Evolutionary conservation across 2,113 vertebrate species (phyloP).

Genomic region (Hystrix cristata): DNA sequence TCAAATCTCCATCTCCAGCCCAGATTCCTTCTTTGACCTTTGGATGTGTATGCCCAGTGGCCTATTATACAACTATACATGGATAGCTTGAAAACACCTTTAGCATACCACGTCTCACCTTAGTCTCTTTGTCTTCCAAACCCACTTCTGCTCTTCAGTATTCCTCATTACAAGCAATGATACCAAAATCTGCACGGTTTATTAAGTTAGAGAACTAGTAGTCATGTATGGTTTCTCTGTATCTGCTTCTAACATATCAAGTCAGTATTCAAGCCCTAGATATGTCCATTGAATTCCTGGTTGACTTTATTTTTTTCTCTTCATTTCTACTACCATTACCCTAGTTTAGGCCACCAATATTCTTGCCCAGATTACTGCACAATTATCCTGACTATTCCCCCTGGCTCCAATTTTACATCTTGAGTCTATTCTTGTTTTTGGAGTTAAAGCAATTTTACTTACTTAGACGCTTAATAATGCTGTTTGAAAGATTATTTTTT

Average conservation of each 20-base stretch:
- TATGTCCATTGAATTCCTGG: not conserved
- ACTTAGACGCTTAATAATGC: not conserved
- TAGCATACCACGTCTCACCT: not conserved
- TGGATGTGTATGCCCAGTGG: not conserved
- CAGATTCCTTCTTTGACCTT: not conserved
- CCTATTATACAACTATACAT: not conserved
- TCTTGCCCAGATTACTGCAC: not conserved
- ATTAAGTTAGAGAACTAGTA: not conserved
- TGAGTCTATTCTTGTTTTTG: not conserved
- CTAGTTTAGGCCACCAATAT: not conserved
- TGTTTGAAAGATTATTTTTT: not conserved
- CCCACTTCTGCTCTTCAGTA: not conserved
- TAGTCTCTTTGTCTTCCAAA: not conserved
- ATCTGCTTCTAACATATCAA: not conserved
- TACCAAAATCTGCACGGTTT: not conserved
- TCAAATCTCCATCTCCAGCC: not conserved
- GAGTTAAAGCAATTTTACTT: not conserved
- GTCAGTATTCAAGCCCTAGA: not conserved
- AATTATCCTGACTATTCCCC: not conserved
- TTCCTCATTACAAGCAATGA: conserved; percentile 10
- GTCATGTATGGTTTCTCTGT: not conserved
- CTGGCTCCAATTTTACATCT: not conserved
- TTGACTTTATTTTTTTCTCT: not conserved
- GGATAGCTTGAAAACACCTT: not conserved
- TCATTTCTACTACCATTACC: not conserved